Conservation (phyloP, 2,113 vertebrate genomes). For the Elephas maximus region DNA sequence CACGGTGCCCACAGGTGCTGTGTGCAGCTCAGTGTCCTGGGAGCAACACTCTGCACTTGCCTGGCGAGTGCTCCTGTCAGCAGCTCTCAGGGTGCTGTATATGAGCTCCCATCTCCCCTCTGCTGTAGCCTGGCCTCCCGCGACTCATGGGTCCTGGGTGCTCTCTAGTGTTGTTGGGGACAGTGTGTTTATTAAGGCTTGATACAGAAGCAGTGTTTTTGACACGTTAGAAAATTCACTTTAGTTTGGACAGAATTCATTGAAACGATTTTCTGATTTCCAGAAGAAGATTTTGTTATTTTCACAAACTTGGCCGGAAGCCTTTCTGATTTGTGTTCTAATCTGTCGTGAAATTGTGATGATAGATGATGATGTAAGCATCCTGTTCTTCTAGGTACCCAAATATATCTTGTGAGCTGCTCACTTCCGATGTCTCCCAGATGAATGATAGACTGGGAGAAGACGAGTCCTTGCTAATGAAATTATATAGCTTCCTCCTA, state of each 20-base stretch:
- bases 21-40: neutral
- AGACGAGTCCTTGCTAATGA: slow-evolving; percentile 96
- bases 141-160: neutral
- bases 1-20: neutral
- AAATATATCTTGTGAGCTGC: slow-evolving; percentile 99
- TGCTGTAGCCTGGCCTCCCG: neutral
- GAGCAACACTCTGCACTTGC: neutral
- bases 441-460: slow-evolving; percentile 98
- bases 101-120: too few species aligned
- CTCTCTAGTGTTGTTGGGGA: neutral
- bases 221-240: neutral
- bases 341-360: slow-evolving; percentile 4
- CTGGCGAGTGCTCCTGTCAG: neutral
- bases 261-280: neutral
- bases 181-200: neutral
- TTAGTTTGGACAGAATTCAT: neutral
- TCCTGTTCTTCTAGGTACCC: slow-evolving; percentile 92
- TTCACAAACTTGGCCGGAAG: slow-evolving; percentile 32
- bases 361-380: slow-evolving; percentile 42
- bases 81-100: neutral
- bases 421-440: slow-evolving; percentile 97
- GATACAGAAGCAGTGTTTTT: neutral
- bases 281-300: neutral
- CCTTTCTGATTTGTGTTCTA: slow-evolving; percentile 44
- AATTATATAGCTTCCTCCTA: slow-evolving; percentile 97